phyloP scores from a whole-genome alignment of 2,888 invertebrate species.

The Dicyrtomina minuta region DNA sequence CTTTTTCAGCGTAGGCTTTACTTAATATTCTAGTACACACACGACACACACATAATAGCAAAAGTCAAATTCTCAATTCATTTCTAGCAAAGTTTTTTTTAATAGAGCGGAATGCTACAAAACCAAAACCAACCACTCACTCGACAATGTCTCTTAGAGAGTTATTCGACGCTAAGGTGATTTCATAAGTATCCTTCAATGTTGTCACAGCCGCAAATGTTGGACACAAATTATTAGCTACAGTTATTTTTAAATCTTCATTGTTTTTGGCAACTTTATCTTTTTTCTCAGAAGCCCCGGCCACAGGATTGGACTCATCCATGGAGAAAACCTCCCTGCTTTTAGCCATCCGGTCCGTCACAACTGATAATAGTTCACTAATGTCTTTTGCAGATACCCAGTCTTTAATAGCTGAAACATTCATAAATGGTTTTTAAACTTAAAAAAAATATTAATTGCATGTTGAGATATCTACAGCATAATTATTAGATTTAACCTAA shows the following conservation, averaged over 20 bases:
- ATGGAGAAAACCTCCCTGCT: neutral
- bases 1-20: conserved; percentile 30
- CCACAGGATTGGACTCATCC: neutral
- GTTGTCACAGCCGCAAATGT: too few species aligned
- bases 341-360: neutral
- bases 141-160: too few species aligned
- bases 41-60: neutral
- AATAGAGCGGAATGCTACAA: too few species aligned
- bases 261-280: neutral
- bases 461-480: too few species aligned
- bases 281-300: neutral
- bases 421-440: neutral
- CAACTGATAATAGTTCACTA: neutral
- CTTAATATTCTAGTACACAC: conserved; percentile 33
- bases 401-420: neutral
- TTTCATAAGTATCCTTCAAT: too few species aligned
- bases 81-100: too few species aligned
- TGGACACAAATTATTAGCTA: too few species aligned
- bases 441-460: too few species aligned
- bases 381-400: neutral
- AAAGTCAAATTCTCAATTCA: too few species aligned
- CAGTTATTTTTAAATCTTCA: neutral
- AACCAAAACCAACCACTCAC: too few species aligned
- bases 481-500: too few species aligned
- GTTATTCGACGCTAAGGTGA: too few species aligned